Evolutionary conservation across 92 coral and sea anemone genomes (phyloP).

Genomic region (Porites lobata): DNA sequence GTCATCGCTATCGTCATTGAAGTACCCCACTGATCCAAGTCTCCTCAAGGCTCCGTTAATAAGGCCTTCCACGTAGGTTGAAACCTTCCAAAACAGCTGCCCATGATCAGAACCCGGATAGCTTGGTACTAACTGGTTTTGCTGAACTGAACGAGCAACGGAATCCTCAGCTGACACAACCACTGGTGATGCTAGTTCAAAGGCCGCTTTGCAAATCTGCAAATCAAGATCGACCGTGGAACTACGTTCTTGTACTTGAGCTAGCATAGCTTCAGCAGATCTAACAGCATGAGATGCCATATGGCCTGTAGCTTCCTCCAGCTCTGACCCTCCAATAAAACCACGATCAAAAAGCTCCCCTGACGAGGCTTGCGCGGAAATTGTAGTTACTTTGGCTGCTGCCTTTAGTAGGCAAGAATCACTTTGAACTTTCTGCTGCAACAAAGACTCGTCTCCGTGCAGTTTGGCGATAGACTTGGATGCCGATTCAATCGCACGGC

Average conservation of each 20-base stretch:
- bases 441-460: background rate
- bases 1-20: conserved; percentile 12
- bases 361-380: conserved; percentile 24
- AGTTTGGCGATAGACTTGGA: conserved; percentile 27
- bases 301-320: conserved; percentile 54
- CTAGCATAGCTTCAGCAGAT: conserved; percentile 76
- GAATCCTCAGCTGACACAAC: conserved; percentile 61
- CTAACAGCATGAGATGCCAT: conserved; percentile 80
- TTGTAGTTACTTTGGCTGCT: conserved; percentile 37
- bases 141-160: background rate
- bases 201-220: conserved; percentile 64
- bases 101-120: background rate
- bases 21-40: conserved; percentile 42
- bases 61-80: conserved; percentile 70
- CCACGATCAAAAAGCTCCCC: conserved; percentile 54
- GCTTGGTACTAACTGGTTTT: background rate
- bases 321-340: conserved; percentile 32
- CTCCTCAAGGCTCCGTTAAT: conserved; percentile 64
- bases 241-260: conserved; percentile 47
- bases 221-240: conserved; percentile 51
- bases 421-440: conserved; percentile 10
- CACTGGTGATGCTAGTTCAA: conserved; percentile 71
- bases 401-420: conserved; percentile 29
- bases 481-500: conserved; percentile 57
- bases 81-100: conserved; percentile 37